Base-by-base conservation (phyloP, 2,113 vertebrate species). In the Festucalex cinctus region DNA sequence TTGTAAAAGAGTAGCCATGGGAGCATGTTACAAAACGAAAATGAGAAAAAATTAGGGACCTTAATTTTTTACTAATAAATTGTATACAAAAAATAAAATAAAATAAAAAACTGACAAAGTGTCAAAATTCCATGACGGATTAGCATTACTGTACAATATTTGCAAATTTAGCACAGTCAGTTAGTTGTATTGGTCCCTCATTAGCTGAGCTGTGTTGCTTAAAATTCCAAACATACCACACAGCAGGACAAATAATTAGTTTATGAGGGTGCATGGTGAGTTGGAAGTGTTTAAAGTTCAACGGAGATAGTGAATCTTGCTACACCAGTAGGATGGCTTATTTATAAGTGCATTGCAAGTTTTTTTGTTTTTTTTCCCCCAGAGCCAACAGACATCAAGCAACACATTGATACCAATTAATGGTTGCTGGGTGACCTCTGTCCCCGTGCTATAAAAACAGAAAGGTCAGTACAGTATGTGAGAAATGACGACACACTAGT, bases 211-310 rank as follows among this genome's bases (percentile, higher is more conserved):
- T 14, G 16, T 56, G 54, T 32, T 32, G 26, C 2, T 17, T 17
- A 16, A 28, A 56, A 56, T 28, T 56, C 26, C 54, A 56, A 28
- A 56, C 26, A 56, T 32, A 56, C 12, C 54, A 56, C 26, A 28
- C 24, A 26, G 6, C 24, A 32, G 26, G 24, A 26, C 26, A 56
- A 56, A 16, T 14, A 44, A 17, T 28, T 24, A 22, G 20, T 22
- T 60, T 60, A 37, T 22, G 36, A 39, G 36, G 20, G 58, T 13
- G 20, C 20, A 35, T 28, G 20, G 9, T 46, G 20, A 9, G 32
- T 41, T 70, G 58, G 57, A 59, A 59, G 58, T 57, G 57, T 48
- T 70, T 26, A 57, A 24, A 9, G 6, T 44, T 26, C 57, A 53
- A 28, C 3, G 43, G 26, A 16, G 43, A 60, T 37, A 63, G 7